Percentiles rank a stretch among this genome's conserved stretches.
phyloP scores from a whole-genome alignment of 2,797 vertebrate species.

The Epinephelus coioides region DNA sequence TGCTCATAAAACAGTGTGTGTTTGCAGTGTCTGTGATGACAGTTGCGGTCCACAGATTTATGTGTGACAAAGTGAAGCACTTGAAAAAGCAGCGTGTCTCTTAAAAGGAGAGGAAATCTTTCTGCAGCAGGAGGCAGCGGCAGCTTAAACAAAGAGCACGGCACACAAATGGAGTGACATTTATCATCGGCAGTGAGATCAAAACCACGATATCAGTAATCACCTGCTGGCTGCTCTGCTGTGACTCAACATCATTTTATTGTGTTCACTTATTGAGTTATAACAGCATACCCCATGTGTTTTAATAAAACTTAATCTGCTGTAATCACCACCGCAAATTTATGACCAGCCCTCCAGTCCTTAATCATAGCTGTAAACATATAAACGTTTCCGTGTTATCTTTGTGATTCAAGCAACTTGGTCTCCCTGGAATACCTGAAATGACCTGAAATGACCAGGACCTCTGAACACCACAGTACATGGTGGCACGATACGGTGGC shows the following conservation, averaged over 20 bases:
- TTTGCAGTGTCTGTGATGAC: slow-evolving; percentile 25
- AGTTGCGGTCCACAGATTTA: slow-evolving; percentile 31
- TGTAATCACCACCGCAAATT: slow-evolving; percentile 1
- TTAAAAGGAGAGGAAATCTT: slow-evolving; percentile 20
- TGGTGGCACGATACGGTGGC: too few relatives aligned
- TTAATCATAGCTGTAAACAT: not conserved
- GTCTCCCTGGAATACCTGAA: too few relatives aligned
- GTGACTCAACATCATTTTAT: slow-evolving; percentile 28
- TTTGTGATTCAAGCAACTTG: not conserved
- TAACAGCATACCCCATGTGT: slow-evolving; percentile 1
- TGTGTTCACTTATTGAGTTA: slow-evolving; percentile 39
- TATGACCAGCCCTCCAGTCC: not conserved
- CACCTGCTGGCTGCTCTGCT: slow-evolving; percentile 47
- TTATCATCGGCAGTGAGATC: slow-evolving; percentile 43
- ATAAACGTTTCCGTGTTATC: not conserved
- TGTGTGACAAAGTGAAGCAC: slow-evolving; percentile 41
- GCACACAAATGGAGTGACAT: slow-evolving; percentile 25
- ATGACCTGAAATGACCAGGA: too few relatives aligned
- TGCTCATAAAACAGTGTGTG: slow-evolving; percentile 42
- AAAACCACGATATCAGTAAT: slow-evolving; percentile 44
- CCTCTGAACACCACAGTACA: too few relatives aligned
- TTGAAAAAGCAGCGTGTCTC: slow-evolving; percentile 41
- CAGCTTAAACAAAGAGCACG: slow-evolving; percentile 31
- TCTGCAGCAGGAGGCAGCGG: slow-evolving; percentile 24
- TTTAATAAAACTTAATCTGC: slow-evolving; percentile 24